phyloP scores from a whole-genome alignment of 1,140 invertebrate species.

The Tetraneura akinire region DNA sequence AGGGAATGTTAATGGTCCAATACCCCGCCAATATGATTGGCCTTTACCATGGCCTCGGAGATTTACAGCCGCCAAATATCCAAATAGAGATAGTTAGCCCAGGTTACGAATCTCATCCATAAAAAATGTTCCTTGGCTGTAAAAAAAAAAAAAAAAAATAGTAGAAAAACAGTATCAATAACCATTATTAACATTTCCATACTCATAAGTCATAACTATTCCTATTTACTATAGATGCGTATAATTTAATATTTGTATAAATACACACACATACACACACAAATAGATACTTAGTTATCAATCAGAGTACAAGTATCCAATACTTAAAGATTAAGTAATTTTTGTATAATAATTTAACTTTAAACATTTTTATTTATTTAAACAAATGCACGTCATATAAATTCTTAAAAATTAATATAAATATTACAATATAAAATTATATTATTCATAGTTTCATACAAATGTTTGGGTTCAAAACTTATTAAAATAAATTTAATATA shows the following conservation, averaged over 20 bases:
- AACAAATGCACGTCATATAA: not conserved
- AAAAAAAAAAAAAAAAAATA: conserved; percentile 27
- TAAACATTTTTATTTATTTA: no score
- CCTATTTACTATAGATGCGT: not conserved
- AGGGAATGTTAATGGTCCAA: conserved; percentile 74
- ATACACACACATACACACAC: not conserved
- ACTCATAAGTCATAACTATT: conserved; percentile 21
- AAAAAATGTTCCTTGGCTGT: conserved; percentile 44
- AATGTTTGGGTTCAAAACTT: not conserved
- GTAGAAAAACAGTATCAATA: not conserved
- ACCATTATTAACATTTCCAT: conserved; percentile 43
- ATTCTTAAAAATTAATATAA: not conserved
- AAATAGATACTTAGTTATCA: no score
- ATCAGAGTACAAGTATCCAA: no score
- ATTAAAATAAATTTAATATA: no score
- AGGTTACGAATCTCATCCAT: conserved; percentile 54
- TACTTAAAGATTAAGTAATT: no score
- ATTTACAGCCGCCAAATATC: conserved; percentile 65
- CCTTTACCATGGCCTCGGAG: conserved; percentile 78
- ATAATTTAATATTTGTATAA: not conserved
- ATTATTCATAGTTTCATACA: no score
- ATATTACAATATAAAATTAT: no score
- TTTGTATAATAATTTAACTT: no score
- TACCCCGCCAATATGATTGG: conserved; percentile 83
- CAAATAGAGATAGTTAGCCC: conserved; percentile 65